These are phyloP conservation scores for Babylonia areolata DNA, from an alignment of 1,140 invertebrate species.

Conservation along the genomic window DNA sequence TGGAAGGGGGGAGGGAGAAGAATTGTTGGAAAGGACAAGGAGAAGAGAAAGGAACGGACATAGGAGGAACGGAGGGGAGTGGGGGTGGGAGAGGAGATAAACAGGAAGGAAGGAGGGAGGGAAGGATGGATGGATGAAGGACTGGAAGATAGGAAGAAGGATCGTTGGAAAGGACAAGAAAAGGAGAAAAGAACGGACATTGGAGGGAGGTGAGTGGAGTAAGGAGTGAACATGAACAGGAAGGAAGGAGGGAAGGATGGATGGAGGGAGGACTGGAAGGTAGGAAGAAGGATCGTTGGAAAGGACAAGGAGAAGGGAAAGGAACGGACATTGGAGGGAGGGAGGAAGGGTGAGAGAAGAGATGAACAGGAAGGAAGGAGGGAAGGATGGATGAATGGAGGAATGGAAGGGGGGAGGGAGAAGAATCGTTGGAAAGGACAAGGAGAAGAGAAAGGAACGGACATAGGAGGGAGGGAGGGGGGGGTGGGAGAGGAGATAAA, in stretches of 20 bases:
- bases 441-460: background rate
- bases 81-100: background rate
- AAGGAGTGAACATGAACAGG: no score
- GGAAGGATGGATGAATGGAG: background rate
- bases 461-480: background rate
- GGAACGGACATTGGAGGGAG: no score
- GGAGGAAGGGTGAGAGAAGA: no score
- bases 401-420: background rate
- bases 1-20: background rate
- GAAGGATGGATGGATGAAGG: background rate
- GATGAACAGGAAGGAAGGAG: no score
- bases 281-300: no score
- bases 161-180: no score
- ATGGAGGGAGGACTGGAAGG: no score
- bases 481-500: background rate
- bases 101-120: background rate
- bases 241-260: no score
- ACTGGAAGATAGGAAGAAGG: no score
- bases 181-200: no score
- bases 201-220: no score
- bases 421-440: background rate
- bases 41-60: background rate
- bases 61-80: background rate
- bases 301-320: no score
- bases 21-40: background rate